Percentiles rank a stretch among this genome's conserved stretches.
These are phyloP conservation scores for Epizoanthus fatuus DNA, from an alignment of 92 coral and sea anemone genomes.

Conservation along the genomic window DNA sequence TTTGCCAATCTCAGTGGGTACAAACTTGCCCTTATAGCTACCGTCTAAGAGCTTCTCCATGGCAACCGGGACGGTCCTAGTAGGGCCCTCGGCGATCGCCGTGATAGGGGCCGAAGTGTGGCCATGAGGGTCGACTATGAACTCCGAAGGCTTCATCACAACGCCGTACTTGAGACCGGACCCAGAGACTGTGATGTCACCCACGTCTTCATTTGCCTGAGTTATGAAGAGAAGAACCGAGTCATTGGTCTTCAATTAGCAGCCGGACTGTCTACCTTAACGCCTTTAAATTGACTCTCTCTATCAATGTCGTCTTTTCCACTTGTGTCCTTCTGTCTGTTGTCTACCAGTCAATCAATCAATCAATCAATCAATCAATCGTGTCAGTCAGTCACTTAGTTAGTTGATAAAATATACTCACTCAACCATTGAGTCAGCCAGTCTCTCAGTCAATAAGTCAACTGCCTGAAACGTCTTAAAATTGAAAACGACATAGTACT, in stretches of 20 bases:
- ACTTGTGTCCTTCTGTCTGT: too few relatives aligned
- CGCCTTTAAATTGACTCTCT: too few relatives aligned
- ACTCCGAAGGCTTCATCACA: constrained; percentile 86
- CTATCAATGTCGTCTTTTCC: too few relatives aligned
- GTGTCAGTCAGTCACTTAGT: too few relatives aligned
- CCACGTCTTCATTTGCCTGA: constrained; percentile 60
- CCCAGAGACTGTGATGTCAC: constrained; percentile 68
- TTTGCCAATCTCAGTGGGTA: constrained; percentile 92
- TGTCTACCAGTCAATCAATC: too few relatives aligned
- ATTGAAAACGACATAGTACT: too few relatives aligned
- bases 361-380: too few relatives aligned
- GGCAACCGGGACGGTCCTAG: constrained; percentile 68
- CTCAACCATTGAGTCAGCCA: too few relatives aligned
- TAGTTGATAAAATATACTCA: too few relatives aligned
- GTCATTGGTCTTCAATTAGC: not conserved
- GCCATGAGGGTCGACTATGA: constrained; percentile 78
- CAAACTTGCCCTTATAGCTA: constrained; percentile 76
- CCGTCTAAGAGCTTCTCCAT: constrained; percentile 73
- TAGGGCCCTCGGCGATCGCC: constrained; percentile 89
- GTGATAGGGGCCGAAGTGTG: constrained; percentile 79
- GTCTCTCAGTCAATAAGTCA: too few relatives aligned
- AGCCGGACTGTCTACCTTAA: not conserved
- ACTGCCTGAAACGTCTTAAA: too few relatives aligned
- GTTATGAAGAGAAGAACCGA: not conserved
- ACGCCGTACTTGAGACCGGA: constrained; percentile 75